Percentiles rank a stretch among this genome's conserved stretches.
Conservation (phyloP, 2,888 invertebrate species). For the Conistra vaccinii region DNA sequence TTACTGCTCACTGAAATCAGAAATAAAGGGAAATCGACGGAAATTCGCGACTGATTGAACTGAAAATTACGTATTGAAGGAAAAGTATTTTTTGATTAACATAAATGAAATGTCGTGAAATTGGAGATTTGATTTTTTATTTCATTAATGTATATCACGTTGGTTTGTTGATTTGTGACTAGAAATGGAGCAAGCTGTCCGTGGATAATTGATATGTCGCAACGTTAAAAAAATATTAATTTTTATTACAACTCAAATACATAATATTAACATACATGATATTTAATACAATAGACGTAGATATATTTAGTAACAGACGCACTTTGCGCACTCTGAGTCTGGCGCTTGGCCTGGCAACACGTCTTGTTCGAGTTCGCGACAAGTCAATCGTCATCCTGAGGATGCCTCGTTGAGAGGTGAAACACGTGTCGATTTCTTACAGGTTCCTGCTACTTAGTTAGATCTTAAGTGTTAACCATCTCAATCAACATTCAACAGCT, state of each 20-base stretch:
- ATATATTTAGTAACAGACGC: no score
- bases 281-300: no score
- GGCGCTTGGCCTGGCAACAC: no score
- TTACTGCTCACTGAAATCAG: conserved; percentile 52
- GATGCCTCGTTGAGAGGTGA: no score
- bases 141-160: neutral
- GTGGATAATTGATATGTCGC: neutral
- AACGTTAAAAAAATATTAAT: neutral
- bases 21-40: conserved; percentile 26
- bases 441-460: neutral
- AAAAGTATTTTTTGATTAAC: conserved; percentile 15
- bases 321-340: no score
- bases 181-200: no score
- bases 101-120: conserved; percentile 15
- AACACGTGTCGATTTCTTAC: no score
- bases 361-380: no score
- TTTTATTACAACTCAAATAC: neutral
- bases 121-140: neutral
- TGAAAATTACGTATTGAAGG: conserved; percentile 46
- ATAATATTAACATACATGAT: no score
- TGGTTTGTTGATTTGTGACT: neutral
- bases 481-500: neutral
- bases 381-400: no score
- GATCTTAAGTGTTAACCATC: neutral
- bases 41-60: conserved; percentile 43